These are phyloP conservation scores for Troilus luridus DNA, from an alignment of 2,888 invertebrate species.

Conservation along the genomic window DNA sequence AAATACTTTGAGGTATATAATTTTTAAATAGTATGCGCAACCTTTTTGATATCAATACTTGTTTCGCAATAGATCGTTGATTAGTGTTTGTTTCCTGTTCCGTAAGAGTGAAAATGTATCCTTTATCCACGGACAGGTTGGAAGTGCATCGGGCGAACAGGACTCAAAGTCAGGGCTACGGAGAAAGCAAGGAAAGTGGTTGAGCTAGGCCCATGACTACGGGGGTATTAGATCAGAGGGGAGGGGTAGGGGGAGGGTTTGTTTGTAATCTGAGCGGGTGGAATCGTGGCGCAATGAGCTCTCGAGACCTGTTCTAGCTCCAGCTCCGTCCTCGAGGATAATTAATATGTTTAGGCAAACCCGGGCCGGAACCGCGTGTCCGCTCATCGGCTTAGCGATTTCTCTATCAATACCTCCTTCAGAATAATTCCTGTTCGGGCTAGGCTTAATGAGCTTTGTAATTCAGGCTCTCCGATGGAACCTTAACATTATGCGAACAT, in stretches of 20 bases:
- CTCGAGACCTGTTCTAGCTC: constrained; percentile 4
- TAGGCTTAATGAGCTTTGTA: not conserved
- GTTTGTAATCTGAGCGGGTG: constrained; percentile 27
- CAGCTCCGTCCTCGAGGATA: not conserved
- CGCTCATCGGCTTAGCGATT: constrained; percentile 17
- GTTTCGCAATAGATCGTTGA: not conserved
- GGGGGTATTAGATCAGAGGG: not conserved
- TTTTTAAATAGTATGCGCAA: no score
- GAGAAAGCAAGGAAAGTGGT: constrained; percentile 44
- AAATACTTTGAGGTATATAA: no score
- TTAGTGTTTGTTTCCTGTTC: not conserved
- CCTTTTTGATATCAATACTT: no score
- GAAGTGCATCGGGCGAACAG: constrained; percentile 39
- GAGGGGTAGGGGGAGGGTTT: not conserved
- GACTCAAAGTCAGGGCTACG: constrained; percentile 23
- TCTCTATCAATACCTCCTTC: constrained; percentile 21
- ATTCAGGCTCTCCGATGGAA: not conserved
- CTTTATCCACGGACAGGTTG: not conserved
- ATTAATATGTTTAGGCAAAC: constrained; percentile 48
- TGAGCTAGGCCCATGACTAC: not conserved
- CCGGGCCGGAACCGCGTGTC: not conserved
- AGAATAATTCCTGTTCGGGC: not conserved
- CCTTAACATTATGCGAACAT: no score
- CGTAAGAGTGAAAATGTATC: not conserved
- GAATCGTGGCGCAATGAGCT: not conserved